These are phyloP conservation scores for Camponotus fellah DNA, from an alignment of 2,888 invertebrate genomes.

Conservation along the genomic window DNA sequence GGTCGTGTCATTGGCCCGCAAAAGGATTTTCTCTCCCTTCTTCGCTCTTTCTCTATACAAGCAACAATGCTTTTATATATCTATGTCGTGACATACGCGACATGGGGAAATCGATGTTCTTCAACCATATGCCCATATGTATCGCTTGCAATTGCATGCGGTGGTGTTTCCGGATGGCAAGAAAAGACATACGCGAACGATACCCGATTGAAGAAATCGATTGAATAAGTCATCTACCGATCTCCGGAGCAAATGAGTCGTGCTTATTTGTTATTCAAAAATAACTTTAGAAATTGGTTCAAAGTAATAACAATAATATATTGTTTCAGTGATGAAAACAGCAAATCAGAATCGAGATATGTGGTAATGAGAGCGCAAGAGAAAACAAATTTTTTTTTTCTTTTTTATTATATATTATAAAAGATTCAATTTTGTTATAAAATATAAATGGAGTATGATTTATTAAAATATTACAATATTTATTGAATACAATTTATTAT, in stretches of 20 bases:
- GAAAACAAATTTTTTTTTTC: no score
- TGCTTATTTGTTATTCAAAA: conserved; percentile 59
- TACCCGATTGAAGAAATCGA: conserved; percentile 40
- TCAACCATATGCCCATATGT: conserved; percentile 20
- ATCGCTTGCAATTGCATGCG: conserved; percentile 37
- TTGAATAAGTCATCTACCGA: conserved; percentile 25
- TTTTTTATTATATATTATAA: no score
- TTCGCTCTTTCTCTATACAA: neutral
- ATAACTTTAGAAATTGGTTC: no score
- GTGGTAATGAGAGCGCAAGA: no score
- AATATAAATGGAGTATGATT: no score
- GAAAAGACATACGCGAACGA: neutral
- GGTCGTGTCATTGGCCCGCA: conserved; percentile 15
- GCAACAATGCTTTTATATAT: conserved; percentile 46
- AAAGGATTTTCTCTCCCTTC: conserved; percentile 20
- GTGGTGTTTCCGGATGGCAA: conserved; percentile 38
- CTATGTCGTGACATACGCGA: conserved; percentile 36
- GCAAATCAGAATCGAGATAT: no score
- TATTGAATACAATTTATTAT: no score
- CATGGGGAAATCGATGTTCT: conserved; percentile 48
- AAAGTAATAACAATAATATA: no score
- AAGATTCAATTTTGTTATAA: no score
- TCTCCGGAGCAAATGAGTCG: conserved; percentile 44
- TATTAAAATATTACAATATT: no score
- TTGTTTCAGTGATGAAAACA: no score